These are phyloP conservation scores for Megathymus violae DNA, from an alignment of 1,140 invertebrate species.

Conservation along the genomic window DNA sequence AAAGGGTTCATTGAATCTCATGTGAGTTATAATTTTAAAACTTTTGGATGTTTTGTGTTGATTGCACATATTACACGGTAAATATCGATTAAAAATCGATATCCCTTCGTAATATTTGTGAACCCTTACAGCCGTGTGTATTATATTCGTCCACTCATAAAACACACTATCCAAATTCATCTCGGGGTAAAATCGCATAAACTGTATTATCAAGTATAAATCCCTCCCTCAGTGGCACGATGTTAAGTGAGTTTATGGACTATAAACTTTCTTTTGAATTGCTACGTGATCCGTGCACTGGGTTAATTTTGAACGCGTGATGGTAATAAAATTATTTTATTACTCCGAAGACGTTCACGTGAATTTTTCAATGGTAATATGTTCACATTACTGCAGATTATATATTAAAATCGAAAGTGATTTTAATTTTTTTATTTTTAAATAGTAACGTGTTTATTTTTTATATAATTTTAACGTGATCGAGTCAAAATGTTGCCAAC, in stretches of 20 bases:
- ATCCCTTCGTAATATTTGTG: not conserved
- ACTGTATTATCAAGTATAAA: conserved; percentile 60
- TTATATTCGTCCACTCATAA: conserved; percentile 41
- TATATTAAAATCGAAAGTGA: too few species aligned
- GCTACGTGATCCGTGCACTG: conserved; percentile 26
- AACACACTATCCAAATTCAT: conserved; percentile 51
- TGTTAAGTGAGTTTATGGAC: conserved; percentile 59
- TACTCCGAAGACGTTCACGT: conserved; percentile 8
- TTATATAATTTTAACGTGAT: too few species aligned
- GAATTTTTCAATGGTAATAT: conserved; percentile 16
- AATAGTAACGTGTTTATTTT: too few species aligned
- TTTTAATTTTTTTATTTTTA: not conserved
- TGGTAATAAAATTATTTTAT: conserved; percentile 28
- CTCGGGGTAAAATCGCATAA: conserved; percentile 55
- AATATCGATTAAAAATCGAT: not conserved
- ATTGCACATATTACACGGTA: too few species aligned
- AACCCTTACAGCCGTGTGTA: conserved; percentile 31
- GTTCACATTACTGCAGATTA: not conserved
- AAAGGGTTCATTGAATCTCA: too few species aligned
- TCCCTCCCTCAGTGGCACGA: conserved; percentile 45
- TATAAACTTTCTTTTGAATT: conserved; percentile 57
- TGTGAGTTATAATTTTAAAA: too few species aligned
- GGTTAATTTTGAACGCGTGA: conserved; percentile 32
- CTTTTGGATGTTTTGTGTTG: too few species aligned
- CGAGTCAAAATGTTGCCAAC: too few species aligned